These are phyloP conservation scores for Ephestia elutella DNA, from an alignment of 1,140 invertebrate species.

Conservation along the genomic window DNA sequence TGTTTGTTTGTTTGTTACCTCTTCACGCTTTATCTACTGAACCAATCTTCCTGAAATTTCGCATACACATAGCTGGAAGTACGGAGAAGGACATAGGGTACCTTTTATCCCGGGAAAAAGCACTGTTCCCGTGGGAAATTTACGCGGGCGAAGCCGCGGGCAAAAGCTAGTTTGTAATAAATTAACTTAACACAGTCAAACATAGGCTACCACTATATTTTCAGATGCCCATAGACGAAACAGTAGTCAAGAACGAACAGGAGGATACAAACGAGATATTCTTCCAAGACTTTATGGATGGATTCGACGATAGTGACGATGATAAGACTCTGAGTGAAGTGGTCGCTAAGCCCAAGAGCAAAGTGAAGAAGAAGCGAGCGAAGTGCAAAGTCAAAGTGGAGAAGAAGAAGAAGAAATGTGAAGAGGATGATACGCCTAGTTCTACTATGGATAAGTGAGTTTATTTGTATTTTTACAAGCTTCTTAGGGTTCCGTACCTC, in stretches of 20 bases:
- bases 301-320: constrained; percentile 45
- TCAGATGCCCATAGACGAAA: constrained; percentile 15
- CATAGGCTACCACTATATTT: neutral
- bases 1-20: no score
- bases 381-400: constrained; percentile 29
- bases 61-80: no score
- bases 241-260: constrained; percentile 42
- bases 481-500: no score
- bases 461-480: neutral
- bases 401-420: constrained; percentile 32
- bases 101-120: no score
- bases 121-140: no score
- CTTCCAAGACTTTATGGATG: constrained; percentile 36
- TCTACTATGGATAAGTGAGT: constrained; percentile 50
- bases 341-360: constrained; percentile 32
- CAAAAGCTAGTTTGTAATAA: no score
- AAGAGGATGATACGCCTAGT: constrained; percentile 34
- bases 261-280: constrained; percentile 37
- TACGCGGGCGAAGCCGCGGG: no score
- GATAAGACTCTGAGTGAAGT: constrained; percentile 50
- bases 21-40: neutral
- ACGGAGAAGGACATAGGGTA: no score
- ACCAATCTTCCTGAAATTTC: no score
- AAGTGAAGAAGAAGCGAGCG: constrained; percentile 31
- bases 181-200: no score